Evolutionary conservation across 2,888 invertebrate genomes (phyloP).

Genomic region (Caenorhabditis uteleia): DNA sequence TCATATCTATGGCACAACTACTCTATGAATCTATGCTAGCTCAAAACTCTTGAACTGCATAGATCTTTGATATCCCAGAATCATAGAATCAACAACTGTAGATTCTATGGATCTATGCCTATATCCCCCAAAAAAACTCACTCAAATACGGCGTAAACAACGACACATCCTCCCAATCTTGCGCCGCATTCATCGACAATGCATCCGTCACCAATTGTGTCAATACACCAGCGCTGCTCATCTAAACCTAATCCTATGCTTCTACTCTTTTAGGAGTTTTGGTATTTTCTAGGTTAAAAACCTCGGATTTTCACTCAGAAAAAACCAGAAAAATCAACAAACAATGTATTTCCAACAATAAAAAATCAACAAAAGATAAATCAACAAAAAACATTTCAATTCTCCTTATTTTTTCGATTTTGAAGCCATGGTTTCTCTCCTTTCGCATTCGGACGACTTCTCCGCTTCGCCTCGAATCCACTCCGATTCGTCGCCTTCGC

Average conservation of each 20-base stretch:
- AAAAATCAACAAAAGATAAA: slow-evolving; percentile 10
- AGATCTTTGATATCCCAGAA: background rate
- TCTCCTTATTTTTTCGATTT: slow-evolving; percentile 22
- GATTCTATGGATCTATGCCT: no score
- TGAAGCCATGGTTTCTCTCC: slow-evolving; percentile 35
- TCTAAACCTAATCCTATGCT: slow-evolving; percentile 3
- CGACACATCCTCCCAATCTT: slow-evolving; percentile 60
- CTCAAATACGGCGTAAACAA: slow-evolving; percentile 59
- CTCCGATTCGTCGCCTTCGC: slow-evolving; percentile 13
- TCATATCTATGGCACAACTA: background rate
- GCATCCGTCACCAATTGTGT: slow-evolving; percentile 47
- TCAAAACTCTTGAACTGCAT: no score
- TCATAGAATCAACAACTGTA: background rate
- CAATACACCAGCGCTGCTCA: slow-evolving; percentile 43
- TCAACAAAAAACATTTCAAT: slow-evolving; percentile 2
- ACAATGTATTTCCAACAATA: slow-evolving; percentile 4
- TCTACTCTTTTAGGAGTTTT: no score
- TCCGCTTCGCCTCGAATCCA: slow-evolving; percentile 37
- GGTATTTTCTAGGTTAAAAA: no score
- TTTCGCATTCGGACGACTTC: slow-evolving; percentile 24
- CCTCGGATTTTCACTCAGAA: background rate
- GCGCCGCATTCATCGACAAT: slow-evolving; percentile 53
- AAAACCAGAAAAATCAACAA: slow-evolving; percentile 1
- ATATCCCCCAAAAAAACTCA: slow-evolving; percentile 15
- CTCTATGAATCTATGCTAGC: no score